A percentile compares a stretch with the other conserved stretches of the same genome.
Conservation (phyloP, 2,888 invertebrate genomes). For the Pseudeuparius sepicola region DNA sequence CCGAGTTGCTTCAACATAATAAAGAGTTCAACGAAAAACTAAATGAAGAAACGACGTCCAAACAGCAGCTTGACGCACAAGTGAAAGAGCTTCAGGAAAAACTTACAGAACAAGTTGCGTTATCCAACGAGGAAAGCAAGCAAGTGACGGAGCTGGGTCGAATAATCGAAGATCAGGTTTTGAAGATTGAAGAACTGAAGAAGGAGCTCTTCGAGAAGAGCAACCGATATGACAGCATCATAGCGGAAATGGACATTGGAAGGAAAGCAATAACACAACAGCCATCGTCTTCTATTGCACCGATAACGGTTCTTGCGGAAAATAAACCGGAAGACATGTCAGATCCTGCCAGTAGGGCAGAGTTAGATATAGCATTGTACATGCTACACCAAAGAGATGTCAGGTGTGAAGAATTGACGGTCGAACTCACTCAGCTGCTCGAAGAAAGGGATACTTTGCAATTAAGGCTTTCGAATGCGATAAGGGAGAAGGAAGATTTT, state of each 20-base stretch:
- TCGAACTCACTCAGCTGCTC: slow-evolving; percentile 70
- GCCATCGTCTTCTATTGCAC: slow-evolving; percentile 14
- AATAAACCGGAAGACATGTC: slow-evolving; percentile 23
- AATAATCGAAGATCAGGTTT: slow-evolving; percentile 57
- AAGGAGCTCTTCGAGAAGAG: slow-evolving; percentile 53
- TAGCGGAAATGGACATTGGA: slow-evolving; percentile 35
- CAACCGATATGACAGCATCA: slow-evolving; percentile 46
- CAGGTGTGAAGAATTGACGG: slow-evolving; percentile 74
- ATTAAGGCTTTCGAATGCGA: slow-evolving; percentile 67
- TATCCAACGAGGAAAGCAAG: slow-evolving; percentile 45
- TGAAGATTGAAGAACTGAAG: slow-evolving; percentile 63
- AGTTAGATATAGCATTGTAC: slow-evolving; percentile 70
- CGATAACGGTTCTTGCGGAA: slow-evolving; percentile 10
- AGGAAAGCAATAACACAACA: slow-evolving; percentile 24
- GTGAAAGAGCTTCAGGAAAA: slow-evolving; percentile 44
- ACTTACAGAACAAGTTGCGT: slow-evolving; percentile 44
- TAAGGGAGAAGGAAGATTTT: slow-evolving; percentile 61
- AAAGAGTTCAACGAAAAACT: slow-evolving; percentile 18
- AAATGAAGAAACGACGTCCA: slow-evolving; percentile 7
- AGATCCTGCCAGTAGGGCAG: slow-evolving; percentile 43
- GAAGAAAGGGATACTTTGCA: slow-evolving; percentile 82
- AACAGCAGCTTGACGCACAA: slow-evolving; percentile 14
- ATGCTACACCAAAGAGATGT: slow-evolving; percentile 82
- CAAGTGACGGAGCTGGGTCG: slow-evolving; percentile 49
- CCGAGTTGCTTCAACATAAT: slow-evolving; percentile 19